These are phyloP conservation scores for Acrocephalus scirpaceus DNA, from an alignment of 2,797 vertebrate species.

Conservation along the genomic window DNA sequence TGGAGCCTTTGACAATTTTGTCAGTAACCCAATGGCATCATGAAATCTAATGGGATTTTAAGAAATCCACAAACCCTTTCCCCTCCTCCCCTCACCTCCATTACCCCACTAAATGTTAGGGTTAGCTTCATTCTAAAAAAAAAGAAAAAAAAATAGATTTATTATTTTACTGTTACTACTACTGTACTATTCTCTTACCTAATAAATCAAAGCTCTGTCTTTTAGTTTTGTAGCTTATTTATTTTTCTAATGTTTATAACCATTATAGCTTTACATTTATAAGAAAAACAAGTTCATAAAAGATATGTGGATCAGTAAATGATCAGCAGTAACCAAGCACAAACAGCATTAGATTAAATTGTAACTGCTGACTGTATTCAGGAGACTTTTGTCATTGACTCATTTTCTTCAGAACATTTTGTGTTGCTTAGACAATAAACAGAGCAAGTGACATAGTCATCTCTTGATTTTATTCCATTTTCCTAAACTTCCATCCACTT, in stretches of 20 bases:
- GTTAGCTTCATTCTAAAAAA: background rate
- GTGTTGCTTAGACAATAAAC: background rate
- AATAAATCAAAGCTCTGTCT: background rate
- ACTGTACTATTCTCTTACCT: background rate
- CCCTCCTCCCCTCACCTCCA: too few relatives aligned
- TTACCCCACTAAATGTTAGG: background rate
- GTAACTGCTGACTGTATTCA: background rate
- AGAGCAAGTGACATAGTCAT: background rate
- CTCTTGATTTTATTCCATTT: background rate
- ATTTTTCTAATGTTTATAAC: background rate
- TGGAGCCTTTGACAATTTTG: background rate
- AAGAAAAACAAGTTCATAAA: background rate
- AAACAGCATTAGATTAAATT: background rate
- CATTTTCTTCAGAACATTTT: background rate
- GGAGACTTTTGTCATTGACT: background rate
- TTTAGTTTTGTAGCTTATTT: background rate
- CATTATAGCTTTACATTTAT: background rate
- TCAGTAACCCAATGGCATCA: background rate
- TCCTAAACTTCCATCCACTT: background rate
- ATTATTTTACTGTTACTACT: background rate
- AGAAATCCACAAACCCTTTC: background rate
- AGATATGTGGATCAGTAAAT: background rate
- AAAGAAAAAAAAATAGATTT: rapidly evolving
- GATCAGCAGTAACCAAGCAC: background rate
- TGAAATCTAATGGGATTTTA: background rate